A percentile compares a stretch with the other conserved stretches of the same genome.
These are phyloP conservation scores for Onychostoma macrolepis DNA, from an alignment of 2,113 vertebrate genomes.

Conservation along the genomic window DNA sequence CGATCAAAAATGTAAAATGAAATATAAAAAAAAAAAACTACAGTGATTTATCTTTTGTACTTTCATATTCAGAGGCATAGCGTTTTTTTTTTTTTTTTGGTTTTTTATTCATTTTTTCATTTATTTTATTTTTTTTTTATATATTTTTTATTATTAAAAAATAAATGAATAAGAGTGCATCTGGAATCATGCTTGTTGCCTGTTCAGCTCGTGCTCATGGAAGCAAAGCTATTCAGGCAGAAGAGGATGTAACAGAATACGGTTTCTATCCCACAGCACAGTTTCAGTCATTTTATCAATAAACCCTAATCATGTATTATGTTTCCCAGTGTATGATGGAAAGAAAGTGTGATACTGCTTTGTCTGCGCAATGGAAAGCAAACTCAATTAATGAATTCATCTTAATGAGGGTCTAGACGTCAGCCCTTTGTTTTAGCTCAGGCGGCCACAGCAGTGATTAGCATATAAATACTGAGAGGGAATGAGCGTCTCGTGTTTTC, in stretches of 20 bases:
- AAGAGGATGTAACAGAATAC: neutral
- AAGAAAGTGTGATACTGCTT: neutral
- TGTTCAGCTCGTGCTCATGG: too few species aligned
- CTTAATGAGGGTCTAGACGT: neutral
- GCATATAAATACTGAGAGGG: neutral
- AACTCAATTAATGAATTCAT: neutral
- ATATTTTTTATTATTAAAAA: too few species aligned
- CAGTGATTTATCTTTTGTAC: too few species aligned
- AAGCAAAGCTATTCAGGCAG: neutral
- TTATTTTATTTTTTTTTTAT: too few species aligned
- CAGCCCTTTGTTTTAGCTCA: constrained; percentile 18
- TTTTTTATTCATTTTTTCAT: too few species aligned
- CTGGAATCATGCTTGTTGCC: too few species aligned
- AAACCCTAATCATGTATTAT: constrained; percentile 22
- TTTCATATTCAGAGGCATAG: too few species aligned
- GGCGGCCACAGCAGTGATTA: neutral
- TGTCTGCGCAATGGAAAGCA: neutral
- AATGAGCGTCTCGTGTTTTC: neutral
- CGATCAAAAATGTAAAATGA: too few species aligned
- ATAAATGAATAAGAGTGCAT: too few species aligned
- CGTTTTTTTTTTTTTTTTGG: too few species aligned
- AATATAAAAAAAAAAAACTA: too few species aligned
- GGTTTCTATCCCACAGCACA: neutral
- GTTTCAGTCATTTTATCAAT: neutral
- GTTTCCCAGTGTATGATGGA: neutral